Percentiles rank a stretch among this genome's conserved stretches.
Conservation (phyloP, 2,113 vertebrate species). For the Corythaixoides concolor region DNA sequence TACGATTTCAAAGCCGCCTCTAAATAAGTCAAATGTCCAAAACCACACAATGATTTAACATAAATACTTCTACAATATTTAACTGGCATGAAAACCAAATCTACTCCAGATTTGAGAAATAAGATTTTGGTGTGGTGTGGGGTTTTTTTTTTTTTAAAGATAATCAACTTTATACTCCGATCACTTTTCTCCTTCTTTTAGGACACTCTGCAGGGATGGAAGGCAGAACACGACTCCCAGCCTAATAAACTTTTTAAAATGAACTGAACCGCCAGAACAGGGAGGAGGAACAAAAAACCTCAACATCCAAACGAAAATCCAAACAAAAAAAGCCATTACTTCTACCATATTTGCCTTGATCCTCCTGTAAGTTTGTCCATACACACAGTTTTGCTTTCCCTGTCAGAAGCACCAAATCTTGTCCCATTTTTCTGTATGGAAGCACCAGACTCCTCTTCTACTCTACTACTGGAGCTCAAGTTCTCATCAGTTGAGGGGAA, state of each 20-base stretch:
- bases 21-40: not conserved
- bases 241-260: not conserved
- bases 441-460: not conserved
- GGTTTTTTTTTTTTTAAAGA: not conserved
- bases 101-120: not conserved
- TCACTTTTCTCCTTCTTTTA: not conserved
- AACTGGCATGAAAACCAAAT: not conserved
- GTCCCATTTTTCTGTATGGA: not conserved
- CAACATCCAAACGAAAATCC: not conserved
- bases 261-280: not conserved
- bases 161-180: not conserved
- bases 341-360: not conserved
- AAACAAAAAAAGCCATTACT: not conserved
- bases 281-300: not conserved
- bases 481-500: not conserved
- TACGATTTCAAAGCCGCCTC: not conserved
- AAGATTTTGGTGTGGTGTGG: too few species aligned
- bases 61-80: not conserved
- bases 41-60: not conserved
- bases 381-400: not conserved
- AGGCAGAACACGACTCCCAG: not conserved
- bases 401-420: not conserved
- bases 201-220: not conserved
- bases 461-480: not conserved
- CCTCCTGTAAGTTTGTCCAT: not conserved